Conservation (phyloP, 2,888 invertebrate genomes). For the Apeira syringaria region DNA sequence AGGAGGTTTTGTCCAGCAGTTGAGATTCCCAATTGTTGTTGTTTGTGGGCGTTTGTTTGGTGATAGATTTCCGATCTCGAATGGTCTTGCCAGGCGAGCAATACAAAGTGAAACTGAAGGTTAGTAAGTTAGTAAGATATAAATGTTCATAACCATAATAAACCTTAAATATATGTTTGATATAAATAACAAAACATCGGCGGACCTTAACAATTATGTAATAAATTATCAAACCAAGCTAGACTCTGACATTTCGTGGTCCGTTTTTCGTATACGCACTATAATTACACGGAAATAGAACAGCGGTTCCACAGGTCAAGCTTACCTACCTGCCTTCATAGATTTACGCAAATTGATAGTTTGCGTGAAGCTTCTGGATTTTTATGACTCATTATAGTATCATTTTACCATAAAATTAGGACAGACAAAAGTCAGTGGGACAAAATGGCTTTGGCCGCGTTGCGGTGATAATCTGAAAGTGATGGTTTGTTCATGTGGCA, state of each 20-base stretch:
- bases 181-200: too few relatives aligned
- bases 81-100: too few relatives aligned
- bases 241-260: background rate
- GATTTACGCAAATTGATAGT: conserved; percentile 15
- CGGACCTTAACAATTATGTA: background rate
- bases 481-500: background rate
- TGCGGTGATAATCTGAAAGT: background rate
- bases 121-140: too few relatives aligned
- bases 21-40: too few relatives aligned
- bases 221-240: background rate
- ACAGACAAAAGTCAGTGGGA: conserved; percentile 5
- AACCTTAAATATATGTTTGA: too few relatives aligned
- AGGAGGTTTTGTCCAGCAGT: too few relatives aligned
- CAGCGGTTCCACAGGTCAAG: conserved; percentile 3
- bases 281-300: conserved; percentile 6
- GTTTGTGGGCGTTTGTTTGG: too few relatives aligned
- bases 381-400: conserved; percentile 1
- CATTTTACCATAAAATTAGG: conserved; percentile 5
- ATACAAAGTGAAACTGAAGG: too few relatives aligned
- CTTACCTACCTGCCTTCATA: background rate
- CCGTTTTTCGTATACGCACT: background rate
- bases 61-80: too few relatives aligned
- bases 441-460: background rate
- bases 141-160: too few relatives aligned
- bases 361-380: conserved; percentile 20